Conservation (phyloP, 2,888 invertebrate species). For the Teleiodes luculella region DNA sequence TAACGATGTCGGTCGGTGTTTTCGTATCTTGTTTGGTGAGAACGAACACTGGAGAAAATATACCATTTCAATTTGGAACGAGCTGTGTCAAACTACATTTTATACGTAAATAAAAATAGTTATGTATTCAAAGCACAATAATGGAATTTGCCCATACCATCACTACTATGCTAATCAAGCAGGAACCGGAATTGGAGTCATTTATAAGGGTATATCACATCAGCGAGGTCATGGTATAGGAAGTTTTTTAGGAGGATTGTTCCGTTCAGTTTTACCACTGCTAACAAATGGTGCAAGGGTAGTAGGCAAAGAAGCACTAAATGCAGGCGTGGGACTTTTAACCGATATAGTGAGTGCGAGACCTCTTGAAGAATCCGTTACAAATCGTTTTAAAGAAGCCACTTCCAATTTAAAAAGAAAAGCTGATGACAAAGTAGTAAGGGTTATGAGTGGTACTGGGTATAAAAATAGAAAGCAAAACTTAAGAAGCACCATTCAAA, state of each 20-base stretch:
- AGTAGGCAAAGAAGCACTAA: slow-evolving; percentile 29
- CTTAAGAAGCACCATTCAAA: neutral
- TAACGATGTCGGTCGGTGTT: too few relatives aligned
- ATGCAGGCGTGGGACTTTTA: slow-evolving; percentile 28
- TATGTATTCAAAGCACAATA: slow-evolving; percentile 19
- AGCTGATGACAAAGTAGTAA: slow-evolving; percentile 25
- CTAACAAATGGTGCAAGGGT: slow-evolving; percentile 27
- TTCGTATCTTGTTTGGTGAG: too few relatives aligned
- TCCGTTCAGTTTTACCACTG: slow-evolving; percentile 30
- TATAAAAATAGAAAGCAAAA: slow-evolving; percentile 21
- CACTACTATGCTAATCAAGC: slow-evolving; percentile 29
- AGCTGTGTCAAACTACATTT: slow-evolving; percentile 29
- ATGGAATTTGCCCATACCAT: slow-evolving; percentile 27
- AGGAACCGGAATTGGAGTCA: slow-evolving; percentile 28
- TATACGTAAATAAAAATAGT: slow-evolving; percentile 11
- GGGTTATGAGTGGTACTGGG: slow-evolving; percentile 28
- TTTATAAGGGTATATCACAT: slow-evolving; percentile 29
- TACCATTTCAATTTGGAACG: slow-evolving; percentile 35
- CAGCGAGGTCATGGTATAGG: slow-evolving; percentile 26
- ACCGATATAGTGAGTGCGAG: slow-evolving; percentile 25
- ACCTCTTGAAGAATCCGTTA: slow-evolving; percentile 20
- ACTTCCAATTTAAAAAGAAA: slow-evolving; percentile 26
- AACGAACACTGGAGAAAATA: slow-evolving; percentile 28
- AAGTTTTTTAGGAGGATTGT: slow-evolving; percentile 27
- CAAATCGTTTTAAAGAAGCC: slow-evolving; percentile 20